Evolutionary conservation across 1,140 invertebrate genomes (phyloP).

Genomic region (Lepidurus apus): DNA sequence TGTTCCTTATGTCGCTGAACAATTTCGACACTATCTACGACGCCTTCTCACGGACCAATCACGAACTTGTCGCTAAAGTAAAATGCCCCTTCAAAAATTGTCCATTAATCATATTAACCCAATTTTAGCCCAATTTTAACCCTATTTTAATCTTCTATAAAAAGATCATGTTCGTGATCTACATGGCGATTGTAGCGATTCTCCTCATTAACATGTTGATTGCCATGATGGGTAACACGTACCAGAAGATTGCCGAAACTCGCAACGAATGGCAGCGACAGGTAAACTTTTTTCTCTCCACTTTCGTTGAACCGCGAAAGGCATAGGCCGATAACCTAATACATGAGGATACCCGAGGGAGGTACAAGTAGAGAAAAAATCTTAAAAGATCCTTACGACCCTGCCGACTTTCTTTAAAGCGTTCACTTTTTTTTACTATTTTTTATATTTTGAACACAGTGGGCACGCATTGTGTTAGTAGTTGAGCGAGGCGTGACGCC

Average conservation of each 20-base stretch:
- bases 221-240: constrained; percentile 99
- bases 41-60: constrained; percentile 78
- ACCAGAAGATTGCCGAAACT: constrained; percentile 94
- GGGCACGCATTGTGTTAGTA: constrained; percentile 94
- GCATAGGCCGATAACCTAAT: background rate
- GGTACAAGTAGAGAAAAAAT: background rate
- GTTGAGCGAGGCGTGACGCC: constrained; percentile 91
- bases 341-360: background rate
- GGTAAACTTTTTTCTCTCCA: constrained; percentile 47
- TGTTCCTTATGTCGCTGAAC: constrained; percentile 96
- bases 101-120: too few species aligned
- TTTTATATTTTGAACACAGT: constrained; percentile 58
- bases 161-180: constrained; percentile 84
- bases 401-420: background rate
- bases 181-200: constrained; percentile 93
- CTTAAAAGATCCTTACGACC: background rate
- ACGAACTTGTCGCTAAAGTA: constrained; percentile 83
- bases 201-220: constrained; percentile 97
- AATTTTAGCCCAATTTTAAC: too few species aligned
- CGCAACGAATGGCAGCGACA: constrained; percentile 97
- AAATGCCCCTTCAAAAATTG: background rate
- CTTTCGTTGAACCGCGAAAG: background rate
- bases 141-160: too few species aligned
- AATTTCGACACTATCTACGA: constrained; percentile 92
- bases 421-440: background rate